A percentile compares a stretch with the other conserved stretches of the same genome.
Evolutionary conservation across 2,113 vertebrate genomes (phyloP).

Genomic region (Hydropotes inermis): DNA sequence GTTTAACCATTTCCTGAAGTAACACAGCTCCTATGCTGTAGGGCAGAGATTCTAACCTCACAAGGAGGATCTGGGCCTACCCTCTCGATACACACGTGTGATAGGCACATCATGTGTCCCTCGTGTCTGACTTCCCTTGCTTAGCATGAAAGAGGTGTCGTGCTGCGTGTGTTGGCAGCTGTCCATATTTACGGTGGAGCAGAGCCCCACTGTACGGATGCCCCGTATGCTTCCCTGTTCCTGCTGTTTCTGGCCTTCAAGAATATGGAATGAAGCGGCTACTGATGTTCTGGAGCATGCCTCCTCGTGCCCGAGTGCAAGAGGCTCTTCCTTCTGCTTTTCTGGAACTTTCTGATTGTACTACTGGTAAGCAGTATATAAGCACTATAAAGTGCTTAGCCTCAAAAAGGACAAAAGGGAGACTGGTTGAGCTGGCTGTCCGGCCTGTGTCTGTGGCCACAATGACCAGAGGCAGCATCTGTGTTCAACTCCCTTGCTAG

Average conservation of each 20-base stretch:
- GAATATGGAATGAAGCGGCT: not conserved
- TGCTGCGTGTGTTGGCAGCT: not conserved
- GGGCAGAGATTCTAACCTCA: not conserved
- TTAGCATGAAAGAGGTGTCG: rapidly evolving
- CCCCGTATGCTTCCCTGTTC: no score
- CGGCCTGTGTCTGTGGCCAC: not conserved
- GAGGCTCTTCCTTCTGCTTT: not conserved
- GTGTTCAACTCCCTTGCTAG: not conserved
- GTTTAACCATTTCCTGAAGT: not conserved
- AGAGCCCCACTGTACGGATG: rapidly evolving
- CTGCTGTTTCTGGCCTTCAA: not conserved
- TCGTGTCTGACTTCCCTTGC: no score
- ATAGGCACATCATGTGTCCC: not conserved
- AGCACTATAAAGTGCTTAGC: not conserved
- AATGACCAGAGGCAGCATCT: not conserved
- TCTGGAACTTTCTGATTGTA: not conserved
- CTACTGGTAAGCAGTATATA: no score
- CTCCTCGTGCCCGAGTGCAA: not conserved
- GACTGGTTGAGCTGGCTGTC: not conserved
- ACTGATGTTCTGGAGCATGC: no score
- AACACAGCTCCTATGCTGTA: not conserved
- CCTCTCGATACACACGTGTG: not conserved
- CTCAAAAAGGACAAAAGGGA: not conserved
- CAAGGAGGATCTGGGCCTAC: no score
- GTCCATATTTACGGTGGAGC: rapidly evolving